phyloP scores from a whole-genome alignment of 2,888 invertebrate genomes.

The Gryllus longicercus region DNA sequence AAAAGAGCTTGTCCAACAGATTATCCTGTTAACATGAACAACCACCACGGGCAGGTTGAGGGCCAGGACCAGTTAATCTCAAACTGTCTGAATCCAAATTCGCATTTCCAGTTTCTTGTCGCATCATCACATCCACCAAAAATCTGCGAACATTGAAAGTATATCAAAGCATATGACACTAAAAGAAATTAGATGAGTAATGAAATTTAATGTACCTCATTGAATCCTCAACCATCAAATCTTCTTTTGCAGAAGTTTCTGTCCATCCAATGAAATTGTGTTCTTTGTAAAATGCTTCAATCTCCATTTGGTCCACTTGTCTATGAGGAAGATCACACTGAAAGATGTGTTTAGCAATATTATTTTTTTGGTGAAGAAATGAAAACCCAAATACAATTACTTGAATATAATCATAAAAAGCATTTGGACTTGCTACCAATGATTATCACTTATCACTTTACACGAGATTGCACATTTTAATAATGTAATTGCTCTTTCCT shows the following conservation, averaged over 20 bases:
- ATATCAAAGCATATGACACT: neutral
- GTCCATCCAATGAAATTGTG: constrained; percentile 57
- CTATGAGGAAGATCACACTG: constrained; percentile 55
- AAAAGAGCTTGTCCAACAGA: no score
- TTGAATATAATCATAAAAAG: neutral
- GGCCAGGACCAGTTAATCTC: constrained; percentile 33
- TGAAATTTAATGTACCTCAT: constrained; percentile 49
- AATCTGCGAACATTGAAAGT: constrained; percentile 42
- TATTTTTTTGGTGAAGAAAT: neutral
- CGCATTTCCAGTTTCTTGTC: constrained; percentile 40
- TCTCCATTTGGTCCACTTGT: constrained; percentile 53
- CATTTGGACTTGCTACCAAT: no score
- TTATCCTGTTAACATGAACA: constrained; percentile 33
- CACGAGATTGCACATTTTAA: neutral
- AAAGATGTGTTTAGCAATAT: constrained; percentile 33
- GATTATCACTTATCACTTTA: no score
- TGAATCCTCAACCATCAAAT: constrained; percentile 55
- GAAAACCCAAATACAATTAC: neutral
- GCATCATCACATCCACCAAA: constrained; percentile 47
- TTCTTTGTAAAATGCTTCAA: constrained; percentile 55
- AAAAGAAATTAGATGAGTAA: neutral
- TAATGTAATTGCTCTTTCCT: neutral
- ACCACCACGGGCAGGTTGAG: constrained; percentile 25
- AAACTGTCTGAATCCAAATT: constrained; percentile 33
- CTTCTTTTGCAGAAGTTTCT: constrained; percentile 58